Evolutionary conservation across 2,113 vertebrate species (phyloP).

Genomic region (Rhea pennata): DNA sequence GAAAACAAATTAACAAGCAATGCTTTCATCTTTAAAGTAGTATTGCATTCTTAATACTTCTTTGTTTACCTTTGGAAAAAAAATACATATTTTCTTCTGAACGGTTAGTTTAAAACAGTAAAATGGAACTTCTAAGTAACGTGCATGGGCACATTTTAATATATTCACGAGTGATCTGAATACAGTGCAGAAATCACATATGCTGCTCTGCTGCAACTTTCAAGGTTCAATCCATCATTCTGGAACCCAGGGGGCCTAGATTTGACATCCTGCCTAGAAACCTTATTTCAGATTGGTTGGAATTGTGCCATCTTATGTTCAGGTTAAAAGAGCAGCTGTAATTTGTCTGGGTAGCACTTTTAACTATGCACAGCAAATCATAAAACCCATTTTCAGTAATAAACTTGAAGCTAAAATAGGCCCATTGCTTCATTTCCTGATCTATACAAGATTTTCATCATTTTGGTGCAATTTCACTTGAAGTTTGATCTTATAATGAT

Average conservation of each 20-base stretch:
- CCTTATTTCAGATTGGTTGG: slow-evolving; percentile 71
- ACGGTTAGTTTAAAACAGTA: neutral
- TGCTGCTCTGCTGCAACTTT: slow-evolving; percentile 66
- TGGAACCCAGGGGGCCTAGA: slow-evolving; percentile 61
- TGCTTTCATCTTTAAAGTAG: neutral
- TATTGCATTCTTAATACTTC: neutral
- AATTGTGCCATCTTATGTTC: slow-evolving; percentile 74
- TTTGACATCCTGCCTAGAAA: slow-evolving; percentile 77
- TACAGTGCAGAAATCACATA: slow-evolving; percentile 70
- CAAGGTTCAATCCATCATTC: slow-evolving; percentile 75
- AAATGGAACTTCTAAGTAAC: neutral
- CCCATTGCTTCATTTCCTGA: slow-evolving; percentile 65
- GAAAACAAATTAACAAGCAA: neutral
- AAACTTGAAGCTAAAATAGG: slow-evolving; percentile 63
- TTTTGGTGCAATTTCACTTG: slow-evolving; percentile 39
- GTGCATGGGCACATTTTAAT: slow-evolving; percentile 62
- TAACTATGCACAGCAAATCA: slow-evolving; percentile 65
- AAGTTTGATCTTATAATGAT: slow-evolving; percentile 33
- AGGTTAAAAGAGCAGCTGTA: slow-evolving; percentile 79
- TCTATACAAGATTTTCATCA: slow-evolving; percentile 44
- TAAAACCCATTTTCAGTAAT: slow-evolving; percentile 73
- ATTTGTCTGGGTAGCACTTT: slow-evolving; percentile 75
- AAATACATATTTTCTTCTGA: neutral
- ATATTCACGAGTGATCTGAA: slow-evolving; percentile 60
- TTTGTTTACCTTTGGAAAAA: neutral